Conservation (phyloP, 35 echinoderm and acorn worm genomes). For the Strongylocentrotus purpuratus region DNA sequence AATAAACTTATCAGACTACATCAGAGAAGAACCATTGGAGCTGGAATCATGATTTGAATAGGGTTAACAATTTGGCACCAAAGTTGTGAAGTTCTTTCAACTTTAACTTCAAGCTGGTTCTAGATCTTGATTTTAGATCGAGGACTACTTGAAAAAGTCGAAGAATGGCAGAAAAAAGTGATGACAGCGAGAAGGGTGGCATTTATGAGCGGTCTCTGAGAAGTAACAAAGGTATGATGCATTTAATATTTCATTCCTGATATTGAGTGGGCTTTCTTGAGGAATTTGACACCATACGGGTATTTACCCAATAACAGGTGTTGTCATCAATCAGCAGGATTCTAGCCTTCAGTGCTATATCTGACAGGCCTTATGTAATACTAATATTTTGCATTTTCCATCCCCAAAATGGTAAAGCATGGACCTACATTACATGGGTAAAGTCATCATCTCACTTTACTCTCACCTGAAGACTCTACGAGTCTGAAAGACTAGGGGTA, state of each 20-base stretch:
- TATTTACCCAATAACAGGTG: no score
- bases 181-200: not conserved
- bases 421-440: no score
- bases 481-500: no score
- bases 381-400: no score
- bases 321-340: no score
- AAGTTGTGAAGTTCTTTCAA: not conserved
- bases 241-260: not conserved
- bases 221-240: slow-evolving; percentile 24
- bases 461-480: no score
- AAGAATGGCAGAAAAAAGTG: not conserved
- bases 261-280: no score
- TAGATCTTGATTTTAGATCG: not conserved
- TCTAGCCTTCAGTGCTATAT: no score
- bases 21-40: not conserved
- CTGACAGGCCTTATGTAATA: no score
- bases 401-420: no score
- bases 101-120: not conserved
- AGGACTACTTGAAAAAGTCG: not conserved
- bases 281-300: no score
- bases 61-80: not conserved
- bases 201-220: slow-evolving; percentile 19
- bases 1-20: not conserved
- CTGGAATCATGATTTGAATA: not conserved
- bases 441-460: no score